These are phyloP conservation scores for Passer domesticus DNA, from an alignment of 2,113 vertebrate species.

Conservation along the genomic window DNA sequence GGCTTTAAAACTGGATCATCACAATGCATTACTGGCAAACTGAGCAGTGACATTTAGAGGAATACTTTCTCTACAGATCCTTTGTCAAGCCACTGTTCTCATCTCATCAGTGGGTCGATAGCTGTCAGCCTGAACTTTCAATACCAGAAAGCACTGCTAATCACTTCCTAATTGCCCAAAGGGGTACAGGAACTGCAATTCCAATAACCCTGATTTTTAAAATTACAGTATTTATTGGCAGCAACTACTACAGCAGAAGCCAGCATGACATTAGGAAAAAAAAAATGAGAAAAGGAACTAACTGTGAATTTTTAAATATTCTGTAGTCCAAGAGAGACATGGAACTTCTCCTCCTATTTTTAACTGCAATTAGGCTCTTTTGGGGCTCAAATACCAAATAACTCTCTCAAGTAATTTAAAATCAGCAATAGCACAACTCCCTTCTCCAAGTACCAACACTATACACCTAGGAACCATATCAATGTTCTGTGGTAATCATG, in stretches of 20 bases:
- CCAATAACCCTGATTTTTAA: not conserved
- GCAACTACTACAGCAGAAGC: not conserved
- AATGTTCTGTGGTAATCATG: not conserved
- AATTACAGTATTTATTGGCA: not conserved
- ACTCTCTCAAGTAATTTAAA: not conserved
- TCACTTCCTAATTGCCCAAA: not conserved
- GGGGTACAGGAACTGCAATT: not conserved
- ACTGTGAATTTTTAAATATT: not conserved
- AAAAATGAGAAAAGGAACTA: not conserved
- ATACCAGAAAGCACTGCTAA: not conserved
- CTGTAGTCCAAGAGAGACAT: not conserved
- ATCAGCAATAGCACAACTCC: not conserved
- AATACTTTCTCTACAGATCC: not conserved
- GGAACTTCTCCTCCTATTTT: not conserved
- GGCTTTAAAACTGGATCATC: not conserved
- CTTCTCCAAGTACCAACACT: not conserved
- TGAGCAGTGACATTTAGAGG: not conserved
- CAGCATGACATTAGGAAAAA: not conserved
- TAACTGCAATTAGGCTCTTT: not conserved
- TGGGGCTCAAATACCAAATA: not conserved
- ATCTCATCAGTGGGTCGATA: not conserved
- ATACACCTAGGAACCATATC: not conserved
- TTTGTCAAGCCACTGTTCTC: not conserved
- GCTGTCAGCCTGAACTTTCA: not conserved
- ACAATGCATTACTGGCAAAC: not conserved